phyloP scores from a whole-genome alignment of 2,797 vertebrate species.

The Hoplostethus mediterraneus region DNA sequence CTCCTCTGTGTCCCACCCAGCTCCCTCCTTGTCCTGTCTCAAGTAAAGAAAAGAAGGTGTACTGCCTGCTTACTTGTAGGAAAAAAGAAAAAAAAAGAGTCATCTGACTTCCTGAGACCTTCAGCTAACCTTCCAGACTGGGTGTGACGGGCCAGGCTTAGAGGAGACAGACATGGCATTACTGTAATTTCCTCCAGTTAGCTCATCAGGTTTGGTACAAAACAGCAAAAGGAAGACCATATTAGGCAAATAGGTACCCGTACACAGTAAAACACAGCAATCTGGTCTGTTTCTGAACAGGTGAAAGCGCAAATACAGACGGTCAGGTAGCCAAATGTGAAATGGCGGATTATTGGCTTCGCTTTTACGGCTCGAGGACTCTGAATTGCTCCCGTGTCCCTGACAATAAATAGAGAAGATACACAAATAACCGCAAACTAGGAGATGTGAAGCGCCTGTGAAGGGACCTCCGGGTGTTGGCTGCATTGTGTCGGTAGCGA shows the following conservation, averaged over 20 bases:
- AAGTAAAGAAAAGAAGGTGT: not conserved
- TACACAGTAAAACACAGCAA: conserved; percentile 11
- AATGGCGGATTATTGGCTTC: conserved; percentile 1
- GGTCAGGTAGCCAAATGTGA: not conserved
- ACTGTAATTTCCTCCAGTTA: conserved; percentile 41
- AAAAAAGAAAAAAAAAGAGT: too few relatives aligned
- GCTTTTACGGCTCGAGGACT: conserved; percentile 26
- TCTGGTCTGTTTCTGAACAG: not conserved
- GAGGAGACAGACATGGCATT: conserved; percentile 40
- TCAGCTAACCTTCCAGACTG: conserved; percentile 38
- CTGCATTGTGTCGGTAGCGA: conserved; percentile 31
- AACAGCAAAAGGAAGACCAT: conserved; percentile 34
- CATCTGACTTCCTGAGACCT: conserved; percentile 9
- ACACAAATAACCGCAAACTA: conserved; percentile 8
- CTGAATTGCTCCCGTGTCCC: conserved; percentile 45
- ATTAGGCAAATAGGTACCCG: conserved; percentile 2
- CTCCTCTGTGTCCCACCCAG: too few relatives aligned
- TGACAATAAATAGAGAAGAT: conserved; percentile 12
- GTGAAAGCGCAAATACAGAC: too few relatives aligned
- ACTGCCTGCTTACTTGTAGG: not conserved
- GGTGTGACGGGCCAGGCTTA: conserved; percentile 48
- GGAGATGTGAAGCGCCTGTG: conserved; percentile 39
- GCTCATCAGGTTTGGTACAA: conserved; percentile 54
- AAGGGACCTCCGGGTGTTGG: conserved; percentile 22
- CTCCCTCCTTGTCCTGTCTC: too few relatives aligned